These are phyloP conservation scores for Ceramica pisi DNA, from an alignment of 2,888 invertebrate species.

Conservation along the genomic window DNA sequence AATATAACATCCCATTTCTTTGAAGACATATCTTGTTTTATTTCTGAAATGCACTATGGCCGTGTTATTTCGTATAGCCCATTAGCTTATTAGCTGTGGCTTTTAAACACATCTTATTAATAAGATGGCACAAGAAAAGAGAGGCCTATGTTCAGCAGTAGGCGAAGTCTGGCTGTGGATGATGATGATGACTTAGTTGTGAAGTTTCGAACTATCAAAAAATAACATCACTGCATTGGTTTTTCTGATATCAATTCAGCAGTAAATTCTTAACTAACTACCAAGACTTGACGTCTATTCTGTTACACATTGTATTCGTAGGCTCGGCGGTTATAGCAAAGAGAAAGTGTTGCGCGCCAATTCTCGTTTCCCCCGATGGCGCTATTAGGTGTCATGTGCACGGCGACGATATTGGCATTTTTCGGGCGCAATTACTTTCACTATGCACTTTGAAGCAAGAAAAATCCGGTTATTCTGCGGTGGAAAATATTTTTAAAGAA, in stretches of 20 bases:
- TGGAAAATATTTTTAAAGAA: constrained; percentile 36
- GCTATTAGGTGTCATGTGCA: constrained; percentile 46
- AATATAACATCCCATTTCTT: too few relatives aligned
- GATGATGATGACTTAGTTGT: too few relatives aligned
- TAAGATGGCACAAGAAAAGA: too few relatives aligned
- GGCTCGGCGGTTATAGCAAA: constrained; percentile 3
- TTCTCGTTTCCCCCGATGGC: constrained; percentile 27
- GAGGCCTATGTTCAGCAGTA: too few relatives aligned
- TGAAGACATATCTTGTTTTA: too few relatives aligned
- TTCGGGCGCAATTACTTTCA: constrained; percentile 56
- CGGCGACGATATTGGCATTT: constrained; percentile 40
- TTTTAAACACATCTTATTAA: too few relatives aligned
- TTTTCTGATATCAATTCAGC: not conserved
- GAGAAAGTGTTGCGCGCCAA: constrained; percentile 18
- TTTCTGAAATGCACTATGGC: too few relatives aligned
- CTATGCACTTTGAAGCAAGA: constrained; percentile 47
- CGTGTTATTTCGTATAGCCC: too few relatives aligned
- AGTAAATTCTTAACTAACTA: not conserved
- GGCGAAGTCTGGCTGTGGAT: too few relatives aligned
- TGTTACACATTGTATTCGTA: not conserved
- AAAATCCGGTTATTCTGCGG: constrained; percentile 37
- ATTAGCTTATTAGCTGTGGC: too few relatives aligned
- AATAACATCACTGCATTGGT: not conserved
- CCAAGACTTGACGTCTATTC: not conserved
- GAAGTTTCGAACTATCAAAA: too few relatives aligned